A percentile compares a stretch with the other conserved stretches of the same genome.
These are phyloP conservation scores for Poeciliopsis gracilis DNA, from an alignment of 2,797 vertebrate genomes.

Conservation along the genomic window DNA sequence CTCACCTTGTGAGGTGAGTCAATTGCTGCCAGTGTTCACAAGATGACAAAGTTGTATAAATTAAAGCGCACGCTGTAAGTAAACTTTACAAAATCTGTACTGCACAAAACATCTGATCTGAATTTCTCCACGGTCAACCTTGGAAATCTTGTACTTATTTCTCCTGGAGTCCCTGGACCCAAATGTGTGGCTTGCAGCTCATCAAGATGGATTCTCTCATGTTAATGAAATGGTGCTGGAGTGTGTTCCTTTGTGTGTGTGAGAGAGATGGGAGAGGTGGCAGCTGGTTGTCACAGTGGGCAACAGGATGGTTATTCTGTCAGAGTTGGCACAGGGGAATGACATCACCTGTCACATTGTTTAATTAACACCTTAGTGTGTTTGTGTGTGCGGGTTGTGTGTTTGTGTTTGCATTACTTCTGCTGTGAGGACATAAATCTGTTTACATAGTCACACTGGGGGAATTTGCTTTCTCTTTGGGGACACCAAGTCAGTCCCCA, in stretches of 20 bases:
- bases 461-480: background rate
- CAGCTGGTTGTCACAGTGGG: slow-evolving; percentile 76
- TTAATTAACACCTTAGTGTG: slow-evolving; percentile 75
- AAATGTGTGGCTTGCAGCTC: background rate
- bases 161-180: background rate
- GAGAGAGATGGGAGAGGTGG: slow-evolving; percentile 35
- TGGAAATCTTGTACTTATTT: background rate
- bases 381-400: slow-evolving; percentile 24
- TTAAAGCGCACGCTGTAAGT: background rate
- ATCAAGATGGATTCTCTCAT: slow-evolving; percentile 3
- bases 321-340: slow-evolving; percentile 61
- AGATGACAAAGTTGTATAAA: background rate
- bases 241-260: slow-evolving; percentile 5
- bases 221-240: slow-evolving; percentile 1
- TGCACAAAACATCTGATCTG: background rate
- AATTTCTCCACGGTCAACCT: background rate
- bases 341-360: slow-evolving; percentile 78
- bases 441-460: background rate
- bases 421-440: slow-evolving; percentile 1
- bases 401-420: background rate
- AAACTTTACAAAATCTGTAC: background rate
- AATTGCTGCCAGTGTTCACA: background rate
- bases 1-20: background rate
- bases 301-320: slow-evolving; percentile 53
- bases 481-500: background rate